These are phyloP conservation scores for Laspeyria flexula DNA, from an alignment of 2,888 invertebrate species.

Conservation along the genomic window DNA sequence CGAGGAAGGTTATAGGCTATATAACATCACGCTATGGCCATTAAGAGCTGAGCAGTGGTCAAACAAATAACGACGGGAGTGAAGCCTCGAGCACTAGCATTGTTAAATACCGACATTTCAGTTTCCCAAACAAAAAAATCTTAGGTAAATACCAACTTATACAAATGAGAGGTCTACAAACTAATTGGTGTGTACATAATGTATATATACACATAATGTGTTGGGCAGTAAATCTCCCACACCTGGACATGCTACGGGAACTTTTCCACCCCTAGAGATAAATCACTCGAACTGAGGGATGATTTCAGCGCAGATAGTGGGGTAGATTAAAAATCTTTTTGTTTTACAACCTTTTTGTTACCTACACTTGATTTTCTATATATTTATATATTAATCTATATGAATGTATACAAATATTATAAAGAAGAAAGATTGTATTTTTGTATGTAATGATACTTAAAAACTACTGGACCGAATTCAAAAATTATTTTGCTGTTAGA, in stretches of 20 bases:
- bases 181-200: conserved; percentile 44
- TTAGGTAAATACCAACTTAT: not conserved
- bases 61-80: too few relatives aligned
- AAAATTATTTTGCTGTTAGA: too few relatives aligned
- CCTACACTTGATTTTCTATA: conserved; percentile 2
- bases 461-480: too few relatives aligned
- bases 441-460: too few relatives aligned
- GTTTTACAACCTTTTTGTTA: conserved; percentile 22
- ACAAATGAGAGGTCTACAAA: conserved; percentile 27
- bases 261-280: conserved; percentile 30
- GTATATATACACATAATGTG: conserved; percentile 25
- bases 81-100: too few relatives aligned
- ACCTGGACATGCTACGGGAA: conserved; percentile 43
- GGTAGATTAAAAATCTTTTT: conserved; percentile 45
- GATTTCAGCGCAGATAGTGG: conserved; percentile 30
- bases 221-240: conserved; percentile 41
- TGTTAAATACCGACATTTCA: not conserved
- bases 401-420: too few relatives aligned
- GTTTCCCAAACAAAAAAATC: not conserved
- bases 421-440: too few relatives aligned
- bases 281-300: conserved; percentile 39
- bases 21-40: too few relatives aligned
- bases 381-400: too few relatives aligned
- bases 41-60: too few relatives aligned
- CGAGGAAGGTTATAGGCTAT: too few relatives aligned